A percentile compares a stretch with the other conserved stretches of the same genome.
Conservation (phyloP, 2,797 vertebrate genomes). For the Cyclopterus lumpus region DNA sequence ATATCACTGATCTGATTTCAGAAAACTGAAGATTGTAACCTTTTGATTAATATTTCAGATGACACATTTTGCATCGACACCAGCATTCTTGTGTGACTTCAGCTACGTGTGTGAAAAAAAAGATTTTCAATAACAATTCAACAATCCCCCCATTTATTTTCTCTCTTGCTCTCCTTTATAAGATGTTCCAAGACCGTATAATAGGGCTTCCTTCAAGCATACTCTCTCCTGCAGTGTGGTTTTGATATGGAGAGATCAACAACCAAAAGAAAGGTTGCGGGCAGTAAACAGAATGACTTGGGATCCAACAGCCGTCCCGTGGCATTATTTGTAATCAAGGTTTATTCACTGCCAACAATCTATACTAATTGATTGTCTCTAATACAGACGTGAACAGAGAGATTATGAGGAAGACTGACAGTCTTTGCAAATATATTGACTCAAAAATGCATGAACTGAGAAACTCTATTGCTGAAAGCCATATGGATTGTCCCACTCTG, state of each 20-base stretch:
- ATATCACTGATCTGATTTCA: constrained; percentile 45
- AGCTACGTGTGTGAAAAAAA: constrained; percentile 44
- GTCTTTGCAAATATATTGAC: too few relatives aligned
- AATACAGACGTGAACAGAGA: constrained; percentile 43
- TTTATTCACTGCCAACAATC: constrained; percentile 47
- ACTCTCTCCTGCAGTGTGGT: constrained; percentile 32
- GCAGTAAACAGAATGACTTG: constrained; percentile 50
- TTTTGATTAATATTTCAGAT: constrained; percentile 52
- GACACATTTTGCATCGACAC: constrained; percentile 41
- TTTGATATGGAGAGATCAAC: constrained; percentile 56
- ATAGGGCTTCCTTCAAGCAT: constrained; percentile 30
- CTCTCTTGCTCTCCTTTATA: constrained; percentile 48
- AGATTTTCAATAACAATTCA: constrained; percentile 40
- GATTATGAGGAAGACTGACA: constrained; percentile 36
- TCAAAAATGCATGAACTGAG: not conserved
- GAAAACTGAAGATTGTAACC: constrained; percentile 34
- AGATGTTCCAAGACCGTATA: constrained; percentile 34
- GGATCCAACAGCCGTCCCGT: constrained; percentile 39
- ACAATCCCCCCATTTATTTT: constrained; percentile 13
- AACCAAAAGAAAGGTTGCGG: constrained; percentile 44
- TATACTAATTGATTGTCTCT: constrained; percentile 56
- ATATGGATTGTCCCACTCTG: constrained; percentile 5
- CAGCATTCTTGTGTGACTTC: constrained; percentile 14
- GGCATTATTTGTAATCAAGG: constrained; percentile 57
- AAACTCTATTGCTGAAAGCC: not conserved